phyloP scores from a whole-genome alignment of 2,797 vertebrate species.

The Chelmon rostratus region DNA sequence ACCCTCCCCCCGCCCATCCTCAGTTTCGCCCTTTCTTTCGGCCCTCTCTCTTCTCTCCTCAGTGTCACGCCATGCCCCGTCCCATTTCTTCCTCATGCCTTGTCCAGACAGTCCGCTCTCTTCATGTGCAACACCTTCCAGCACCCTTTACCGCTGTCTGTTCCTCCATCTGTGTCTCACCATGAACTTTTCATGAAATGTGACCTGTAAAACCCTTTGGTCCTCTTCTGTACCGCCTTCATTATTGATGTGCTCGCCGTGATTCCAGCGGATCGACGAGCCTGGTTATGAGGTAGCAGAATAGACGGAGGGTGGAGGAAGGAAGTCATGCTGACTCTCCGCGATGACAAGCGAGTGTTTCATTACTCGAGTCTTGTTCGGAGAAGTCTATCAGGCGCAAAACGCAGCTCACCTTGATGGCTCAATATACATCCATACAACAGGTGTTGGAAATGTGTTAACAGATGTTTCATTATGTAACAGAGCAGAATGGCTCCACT shows the following conservation, averaged over 20 bases:
- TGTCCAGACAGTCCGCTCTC: constrained; percentile 62
- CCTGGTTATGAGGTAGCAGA: constrained; percentile 73
- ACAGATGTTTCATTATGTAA: constrained; percentile 83
- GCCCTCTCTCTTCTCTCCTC: constrained; percentile 33
- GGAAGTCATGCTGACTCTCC: constrained; percentile 68
- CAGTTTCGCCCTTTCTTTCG: constrained; percentile 23
- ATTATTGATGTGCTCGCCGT: constrained; percentile 79
- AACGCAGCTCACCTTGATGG: constrained; percentile 72
- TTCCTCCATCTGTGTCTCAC: constrained; percentile 76
- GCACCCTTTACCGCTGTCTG: constrained; percentile 69
- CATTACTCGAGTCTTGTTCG: constrained; percentile 62
- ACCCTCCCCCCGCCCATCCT: constrained; percentile 3
- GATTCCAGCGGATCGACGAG: constrained; percentile 68
- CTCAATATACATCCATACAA: constrained; percentile 72
- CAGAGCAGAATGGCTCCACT: constrained; percentile 64
- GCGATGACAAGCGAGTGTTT: constrained; percentile 60
- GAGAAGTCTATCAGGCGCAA: constrained; percentile 65
- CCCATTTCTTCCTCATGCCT: constrained; percentile 57
- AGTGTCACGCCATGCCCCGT: constrained; percentile 47
- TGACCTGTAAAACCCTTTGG: constrained; percentile 76
- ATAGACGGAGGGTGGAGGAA: constrained; percentile 57
- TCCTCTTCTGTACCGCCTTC: constrained; percentile 73
- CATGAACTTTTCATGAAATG: constrained; percentile 79
- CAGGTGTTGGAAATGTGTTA: constrained; percentile 77
- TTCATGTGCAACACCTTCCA: constrained; percentile 67